Evolutionary conservation across 53 echinoderm and acorn worm species (phyloP), one percentile per base, ranked within the genome.

Genomic region (Holothuria scabra): DNA sequence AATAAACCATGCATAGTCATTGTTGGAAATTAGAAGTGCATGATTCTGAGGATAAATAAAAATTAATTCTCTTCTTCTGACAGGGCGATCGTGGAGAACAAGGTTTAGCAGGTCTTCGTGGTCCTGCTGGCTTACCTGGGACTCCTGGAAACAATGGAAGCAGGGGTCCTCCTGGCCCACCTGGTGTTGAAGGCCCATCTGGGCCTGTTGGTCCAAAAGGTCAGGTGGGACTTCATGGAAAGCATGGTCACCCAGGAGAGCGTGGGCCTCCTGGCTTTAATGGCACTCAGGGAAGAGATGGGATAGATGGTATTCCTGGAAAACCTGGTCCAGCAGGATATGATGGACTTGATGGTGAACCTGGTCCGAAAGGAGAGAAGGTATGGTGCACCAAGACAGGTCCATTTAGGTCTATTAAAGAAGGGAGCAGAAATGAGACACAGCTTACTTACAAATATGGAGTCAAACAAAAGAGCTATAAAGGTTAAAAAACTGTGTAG

Each of bases 361-460:
- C 76, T 4, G 88, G 88, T 28, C 55, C 49, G 20, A 84, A 75
- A 83, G 88, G 88, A 33, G 84, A 88, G 21, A 76, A 84, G 88
- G 88, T 88, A 69, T 52, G 35, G 30, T 41, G 28, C 44, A 44
- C 1, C 28, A 29, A 65, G 65, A 12, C 26, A 31, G 22, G 62
- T 28, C 28, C 28, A 78, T 1, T 30, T 46, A 30, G 41, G 56
- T 26, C 12, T 20, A 58, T 18, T 22, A 3, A 79, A 12, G 18
- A 30, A 31, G 28, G 18, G 12, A 28, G 7, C 8, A 28, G 65
- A 65, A 23, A 65, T 65, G 22, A 52, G 18, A 2, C 18, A 52
- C 18, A 0, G 2, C 4, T 3, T 4, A 16, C 16, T 52, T 52
- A 52, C 52, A 14, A 52, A 16, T 18, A 41, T 52, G 14, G 18